Conservation (phyloP, 2,888 invertebrate genomes). For the Clanis bilineata region DNA sequence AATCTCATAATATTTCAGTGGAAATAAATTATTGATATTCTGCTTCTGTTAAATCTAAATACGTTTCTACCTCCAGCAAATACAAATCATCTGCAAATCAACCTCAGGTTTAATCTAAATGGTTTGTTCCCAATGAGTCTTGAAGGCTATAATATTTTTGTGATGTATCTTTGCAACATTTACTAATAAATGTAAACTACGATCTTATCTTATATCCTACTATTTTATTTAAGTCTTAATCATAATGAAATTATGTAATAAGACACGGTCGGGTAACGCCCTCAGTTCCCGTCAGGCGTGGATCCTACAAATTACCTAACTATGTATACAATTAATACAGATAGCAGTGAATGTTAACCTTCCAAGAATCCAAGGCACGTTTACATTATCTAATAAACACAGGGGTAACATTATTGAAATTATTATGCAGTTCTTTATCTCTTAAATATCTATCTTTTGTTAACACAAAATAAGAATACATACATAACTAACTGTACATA, state of each 20-base stretch:
- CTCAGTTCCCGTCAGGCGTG: conserved; percentile 57
- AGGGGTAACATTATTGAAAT: not conserved
- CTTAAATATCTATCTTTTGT: too few relatives aligned
- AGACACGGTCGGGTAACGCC: conserved; percentile 49
- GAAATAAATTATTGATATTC: not conserved
- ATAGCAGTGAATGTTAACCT: conserved; percentile 57
- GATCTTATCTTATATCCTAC: not conserved
- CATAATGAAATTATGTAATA: conserved; percentile 9
- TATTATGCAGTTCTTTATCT: not conserved
- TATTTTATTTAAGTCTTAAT: not conserved
- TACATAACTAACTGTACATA: not conserved
- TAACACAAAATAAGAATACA: not conserved
- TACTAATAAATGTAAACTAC: too few relatives aligned
- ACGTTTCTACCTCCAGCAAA: not conserved
- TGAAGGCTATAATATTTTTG: too few relatives aligned
- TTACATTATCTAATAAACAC: conserved; percentile 15
- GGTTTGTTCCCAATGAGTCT: too few relatives aligned
- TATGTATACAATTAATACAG: conserved; percentile 37
- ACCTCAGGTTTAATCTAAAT: too few relatives aligned
- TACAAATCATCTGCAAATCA: too few relatives aligned
- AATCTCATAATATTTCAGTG: not conserved
- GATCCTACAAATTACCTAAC: conserved; percentile 61
- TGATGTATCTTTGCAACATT: too few relatives aligned
- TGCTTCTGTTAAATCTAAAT: not conserved
- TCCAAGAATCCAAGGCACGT: conserved; percentile 57